A percentile compares a stretch with the other conserved stretches of the same genome.
These are phyloP conservation scores for Sparus aurata DNA, from an alignment of 2,797 vertebrate genomes.

Conservation along the genomic window DNA sequence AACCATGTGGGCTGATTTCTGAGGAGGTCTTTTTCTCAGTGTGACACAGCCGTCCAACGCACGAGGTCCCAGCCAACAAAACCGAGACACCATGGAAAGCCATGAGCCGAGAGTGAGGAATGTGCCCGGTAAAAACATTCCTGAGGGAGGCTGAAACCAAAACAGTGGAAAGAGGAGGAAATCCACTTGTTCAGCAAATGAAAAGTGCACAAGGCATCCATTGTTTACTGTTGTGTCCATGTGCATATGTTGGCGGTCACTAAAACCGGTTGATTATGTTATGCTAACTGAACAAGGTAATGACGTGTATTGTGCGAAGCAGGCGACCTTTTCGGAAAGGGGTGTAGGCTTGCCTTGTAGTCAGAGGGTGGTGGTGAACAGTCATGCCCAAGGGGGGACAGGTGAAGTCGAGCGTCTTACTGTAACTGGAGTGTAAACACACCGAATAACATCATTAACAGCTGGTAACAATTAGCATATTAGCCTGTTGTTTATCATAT, in stretches of 20 bases:
- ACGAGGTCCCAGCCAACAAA: conserved; percentile 40
- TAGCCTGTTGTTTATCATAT: conserved; percentile 87
- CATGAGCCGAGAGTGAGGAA: conserved; percentile 72
- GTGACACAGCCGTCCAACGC: conserved; percentile 56
- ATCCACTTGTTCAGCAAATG: conserved; percentile 78
- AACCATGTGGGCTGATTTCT: conserved; percentile 44
- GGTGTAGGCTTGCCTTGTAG: conserved; percentile 37
- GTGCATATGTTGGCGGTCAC: conserved; percentile 46
- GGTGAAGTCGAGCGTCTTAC: conserved; percentile 81
- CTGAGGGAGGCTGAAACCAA: conserved; percentile 76
- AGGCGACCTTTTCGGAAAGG: conserved; percentile 59
- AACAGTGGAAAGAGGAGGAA: conserved; percentile 78
- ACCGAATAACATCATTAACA: conserved; percentile 73
- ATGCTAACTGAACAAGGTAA: conserved; percentile 78
- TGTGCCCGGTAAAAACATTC: conserved; percentile 80
- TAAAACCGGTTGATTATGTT: conserved; percentile 77
- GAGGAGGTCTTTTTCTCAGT: conserved; percentile 49
- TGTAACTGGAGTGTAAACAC: conserved; percentile 80
- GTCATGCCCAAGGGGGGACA: conserved; percentile 56
- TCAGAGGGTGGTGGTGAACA: conserved; percentile 32
- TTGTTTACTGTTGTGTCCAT: conserved; percentile 77
- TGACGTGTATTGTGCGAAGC: conserved; percentile 67
- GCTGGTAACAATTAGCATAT: conserved; percentile 86
- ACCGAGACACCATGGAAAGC: conserved; percentile 68
- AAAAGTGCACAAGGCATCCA: conserved; percentile 73